Conservation (phyloP, 2,113 vertebrate genomes). For the Labrus mixtus region DNA sequence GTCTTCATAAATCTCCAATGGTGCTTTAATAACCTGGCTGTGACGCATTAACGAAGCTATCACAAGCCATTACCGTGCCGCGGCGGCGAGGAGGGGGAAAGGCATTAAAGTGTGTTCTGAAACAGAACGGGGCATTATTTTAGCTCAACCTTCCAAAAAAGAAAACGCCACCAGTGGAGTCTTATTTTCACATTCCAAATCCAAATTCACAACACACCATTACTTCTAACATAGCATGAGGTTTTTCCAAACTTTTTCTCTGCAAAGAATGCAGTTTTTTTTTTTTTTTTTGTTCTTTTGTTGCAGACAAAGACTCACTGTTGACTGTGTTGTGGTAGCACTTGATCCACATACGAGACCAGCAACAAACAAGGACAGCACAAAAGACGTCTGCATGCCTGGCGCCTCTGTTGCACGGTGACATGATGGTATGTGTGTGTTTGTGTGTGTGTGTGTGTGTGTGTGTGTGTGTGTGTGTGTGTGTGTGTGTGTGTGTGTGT, state of each 20-base stretch:
- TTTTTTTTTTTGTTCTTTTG: conserved; percentile 32
- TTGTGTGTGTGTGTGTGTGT: no score
- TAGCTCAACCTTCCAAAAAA: conserved; percentile 32
- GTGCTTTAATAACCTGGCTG: conserved; percentile 75
- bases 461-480: no score
- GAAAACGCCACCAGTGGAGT: conserved; percentile 6
- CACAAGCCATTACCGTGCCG: conserved; percentile 71
- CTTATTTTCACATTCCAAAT: conserved; percentile 69
- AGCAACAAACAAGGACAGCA: conserved; percentile 45
- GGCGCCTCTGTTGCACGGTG: conserved; percentile 35
- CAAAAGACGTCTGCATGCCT: conserved; percentile 26
- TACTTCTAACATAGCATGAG: conserved; percentile 49
- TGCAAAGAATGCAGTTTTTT: not conserved
- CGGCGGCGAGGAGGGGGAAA: conserved; percentile 30
- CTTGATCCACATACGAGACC: conserved; percentile 46
- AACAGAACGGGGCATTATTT: conserved; percentile 77
- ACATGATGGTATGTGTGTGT: conserved; percentile 27
- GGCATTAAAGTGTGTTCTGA: conserved; percentile 66
- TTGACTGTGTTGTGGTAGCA: conserved; percentile 55
- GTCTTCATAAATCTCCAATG: conserved; percentile 76
- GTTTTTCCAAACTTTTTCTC: conserved; percentile 59
- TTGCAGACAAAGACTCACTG: conserved; percentile 65
- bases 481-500: conserved; percentile 27
- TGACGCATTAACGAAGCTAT: conserved; percentile 79
- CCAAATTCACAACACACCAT: conserved; percentile 53